Evolutionary conservation across 2,888 invertebrate genomes (phyloP).

Genomic region (Trachelus troglodyta): DNA sequence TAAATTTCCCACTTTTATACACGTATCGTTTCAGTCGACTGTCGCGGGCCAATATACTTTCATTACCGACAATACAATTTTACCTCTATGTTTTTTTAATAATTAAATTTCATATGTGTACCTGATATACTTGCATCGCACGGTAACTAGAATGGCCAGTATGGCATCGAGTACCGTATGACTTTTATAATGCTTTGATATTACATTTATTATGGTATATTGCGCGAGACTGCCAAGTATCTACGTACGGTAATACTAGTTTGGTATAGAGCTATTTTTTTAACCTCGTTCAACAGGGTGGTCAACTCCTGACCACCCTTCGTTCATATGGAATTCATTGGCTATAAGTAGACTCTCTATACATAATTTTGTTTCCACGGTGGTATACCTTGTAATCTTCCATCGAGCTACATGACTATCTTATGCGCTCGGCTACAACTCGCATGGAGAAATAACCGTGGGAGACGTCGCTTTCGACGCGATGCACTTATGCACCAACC

Average conservation of each 20-base stretch:
- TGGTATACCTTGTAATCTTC: constrained; percentile 32
- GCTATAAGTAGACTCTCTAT: neutral
- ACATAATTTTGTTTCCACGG: neutral
- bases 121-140: neutral
- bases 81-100: neutral
- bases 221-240: neutral
- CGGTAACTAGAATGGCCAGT: neutral
- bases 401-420: constrained; percentile 34
- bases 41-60: neutral
- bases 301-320: neutral
- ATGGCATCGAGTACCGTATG: neutral
- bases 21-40: neutral
- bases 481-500: neutral
- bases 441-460: neutral
- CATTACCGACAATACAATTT: neutral
- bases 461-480: neutral
- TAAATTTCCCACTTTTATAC: too few species aligned
- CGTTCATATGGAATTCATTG: neutral
- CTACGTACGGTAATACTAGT: neutral
- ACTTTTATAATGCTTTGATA: neutral
- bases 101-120: neutral
- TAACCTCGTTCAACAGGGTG: neutral
- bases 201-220: neutral
- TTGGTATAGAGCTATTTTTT: neutral
- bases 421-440: constrained; percentile 14